Base-by-base conservation (phyloP, 1,140 invertebrate genomes). In the Drosophila bocqueti region DNA sequence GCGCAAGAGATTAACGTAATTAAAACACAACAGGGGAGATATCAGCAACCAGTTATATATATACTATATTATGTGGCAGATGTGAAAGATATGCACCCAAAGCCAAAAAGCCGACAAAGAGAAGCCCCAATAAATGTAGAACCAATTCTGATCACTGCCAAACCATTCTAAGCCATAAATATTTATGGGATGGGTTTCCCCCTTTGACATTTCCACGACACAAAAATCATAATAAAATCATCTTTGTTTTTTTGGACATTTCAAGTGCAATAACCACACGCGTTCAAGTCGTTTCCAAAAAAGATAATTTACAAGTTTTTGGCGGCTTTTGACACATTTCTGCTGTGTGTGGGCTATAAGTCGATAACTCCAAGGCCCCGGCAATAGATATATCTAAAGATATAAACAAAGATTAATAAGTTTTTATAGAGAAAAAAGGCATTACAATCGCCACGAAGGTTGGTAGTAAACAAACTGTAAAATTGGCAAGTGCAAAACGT, bases 401-500 rank as follows among this genome's bases (percentile, higher is more conserved):
- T 82, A 64, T 67, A 46, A 68, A 52, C 65, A 72, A 64, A 76
- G 79, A 83, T 83, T 79, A 79, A 75, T 78, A 62, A 26, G 54
- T 57, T 40, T 16, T 40, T 55, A n/a, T 34, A 7, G 16, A 13
- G n/a, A 52, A 52, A 64, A 69, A 60, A 66, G 55, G 60, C 71
- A 86, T 81, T 86, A 86, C 66, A 87, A 69, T 64, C 68, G 72
- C 76, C 63, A 40, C 78, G 85, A 89, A 89, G 84, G 84, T 63
- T 90, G 84, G 58, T 72, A 55, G 45, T 61, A 61, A 73, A 73
- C 68, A 74, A 73, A 73, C 71, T 71, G 69, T 73, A 73, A 78
- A 90, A 81, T 76, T 87, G 61, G 74, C 81, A 84, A 89, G 79
- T 87, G 83, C 68, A 81, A 89, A 84, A 81, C 57, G 55, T 64